phyloP scores from a whole-genome alignment of 2,888 invertebrate genomes.

The Seira ritae region DNA sequence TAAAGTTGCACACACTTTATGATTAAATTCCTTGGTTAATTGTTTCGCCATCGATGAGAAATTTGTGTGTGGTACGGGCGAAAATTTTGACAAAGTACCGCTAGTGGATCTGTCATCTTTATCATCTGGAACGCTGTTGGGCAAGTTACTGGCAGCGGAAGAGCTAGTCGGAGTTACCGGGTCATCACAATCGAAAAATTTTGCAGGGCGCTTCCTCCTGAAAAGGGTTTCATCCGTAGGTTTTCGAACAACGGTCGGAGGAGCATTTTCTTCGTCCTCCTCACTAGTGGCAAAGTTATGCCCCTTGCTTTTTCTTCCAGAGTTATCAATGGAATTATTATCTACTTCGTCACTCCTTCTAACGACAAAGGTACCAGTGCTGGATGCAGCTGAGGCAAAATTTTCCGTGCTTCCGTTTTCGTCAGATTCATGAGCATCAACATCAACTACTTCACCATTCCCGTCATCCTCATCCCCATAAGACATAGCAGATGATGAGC shows the following conservation, averaged over 20 bases:
- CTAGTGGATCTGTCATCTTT: not conserved
- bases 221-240: constrained; percentile 60
- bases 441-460: not conserved
- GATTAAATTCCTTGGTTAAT: constrained; percentile 33
- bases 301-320: not conserved
- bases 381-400: constrained; percentile 56
- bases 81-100: constrained; percentile 18
- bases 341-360: constrained; percentile 22
- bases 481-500: constrained; percentile 15
- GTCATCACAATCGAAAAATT: constrained; percentile 56
- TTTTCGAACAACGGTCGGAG: constrained; percentile 49
- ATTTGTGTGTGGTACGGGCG: constrained; percentile 46
- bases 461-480: constrained; percentile 39
- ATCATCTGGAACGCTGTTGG: constrained; percentile 16
- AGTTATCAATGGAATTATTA: not conserved
- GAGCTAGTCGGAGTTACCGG: not conserved
- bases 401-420: constrained; percentile 37
- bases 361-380: constrained; percentile 63
- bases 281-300: constrained; percentile 14
- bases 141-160: not conserved
- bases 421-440: constrained; percentile 16
- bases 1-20: constrained; percentile 11
- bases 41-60: constrained; percentile 43
- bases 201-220: constrained; percentile 55
- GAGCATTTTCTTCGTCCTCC: constrained; percentile 34